These are phyloP conservation scores for Papilio polyxenes DNA, from an alignment of 1,140 invertebrate genomes.

Conservation along the genomic window DNA sequence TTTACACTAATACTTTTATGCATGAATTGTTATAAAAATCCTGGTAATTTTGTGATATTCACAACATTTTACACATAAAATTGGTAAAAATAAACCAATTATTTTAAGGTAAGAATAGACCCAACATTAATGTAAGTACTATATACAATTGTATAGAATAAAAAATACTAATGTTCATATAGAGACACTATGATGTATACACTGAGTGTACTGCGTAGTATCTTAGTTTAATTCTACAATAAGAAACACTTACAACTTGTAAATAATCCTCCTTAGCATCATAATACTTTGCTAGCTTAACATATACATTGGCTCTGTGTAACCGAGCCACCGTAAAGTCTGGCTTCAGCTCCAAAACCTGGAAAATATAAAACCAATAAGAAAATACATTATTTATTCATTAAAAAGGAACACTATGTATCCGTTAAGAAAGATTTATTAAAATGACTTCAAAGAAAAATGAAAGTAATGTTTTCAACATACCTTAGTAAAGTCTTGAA, in stretches of 20 bases:
- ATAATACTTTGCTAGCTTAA: slow-evolving; percentile 93
- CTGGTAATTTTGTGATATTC: neutral
- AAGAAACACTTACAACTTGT: slow-evolving; percentile 87
- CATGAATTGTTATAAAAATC: neutral
- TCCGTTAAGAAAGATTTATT: too few relatives aligned
- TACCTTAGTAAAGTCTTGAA: slow-evolving; percentile 92
- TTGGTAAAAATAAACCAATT: neutral
- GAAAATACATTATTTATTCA: neutral
- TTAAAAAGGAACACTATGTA: too few relatives aligned
- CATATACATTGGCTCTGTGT: slow-evolving; percentile 92
- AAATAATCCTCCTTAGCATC: slow-evolving; percentile 92
- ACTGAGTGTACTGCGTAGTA: too few relatives aligned
- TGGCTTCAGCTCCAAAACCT: slow-evolving; percentile 94
- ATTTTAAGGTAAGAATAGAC: too few relatives aligned
- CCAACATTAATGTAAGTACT: too few relatives aligned
- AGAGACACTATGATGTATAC: too few relatives aligned
- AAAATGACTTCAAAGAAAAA: neutral
- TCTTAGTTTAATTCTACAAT: neutral
- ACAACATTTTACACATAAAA: neutral
- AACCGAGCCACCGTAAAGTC: slow-evolving; percentile 95
- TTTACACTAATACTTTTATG: neutral
- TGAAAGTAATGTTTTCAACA: slow-evolving; percentile 11
- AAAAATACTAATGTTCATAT: too few relatives aligned
- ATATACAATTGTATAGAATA: too few relatives aligned
- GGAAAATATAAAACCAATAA: slow-evolving; percentile 46